A percentile compares a stretch with the other conserved stretches of the same genome.
Conservation (phyloP, 2,888 invertebrate species). For the Smittia aterrima region DNA sequence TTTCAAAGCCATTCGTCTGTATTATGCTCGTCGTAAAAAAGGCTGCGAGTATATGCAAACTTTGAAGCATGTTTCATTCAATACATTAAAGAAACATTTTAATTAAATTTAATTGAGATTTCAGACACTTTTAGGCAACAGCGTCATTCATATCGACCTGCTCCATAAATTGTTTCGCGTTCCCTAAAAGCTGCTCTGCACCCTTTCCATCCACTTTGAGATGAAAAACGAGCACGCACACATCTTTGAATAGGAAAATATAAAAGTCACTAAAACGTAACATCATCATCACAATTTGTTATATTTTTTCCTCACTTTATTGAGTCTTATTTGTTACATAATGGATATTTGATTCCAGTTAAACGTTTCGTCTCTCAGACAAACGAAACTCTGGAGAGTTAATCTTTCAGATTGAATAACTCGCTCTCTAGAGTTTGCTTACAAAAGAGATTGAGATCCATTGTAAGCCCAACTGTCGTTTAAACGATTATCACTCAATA, state of each 20-base stretch:
- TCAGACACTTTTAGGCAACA: conserved; percentile 12
- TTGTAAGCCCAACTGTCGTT: conserved; percentile 18
- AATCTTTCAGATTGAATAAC: background rate
- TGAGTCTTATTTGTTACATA: conserved; percentile 26
- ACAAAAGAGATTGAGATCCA: background rate
- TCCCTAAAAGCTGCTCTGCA: background rate
- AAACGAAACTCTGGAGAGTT: background rate
- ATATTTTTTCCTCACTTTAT: background rate
- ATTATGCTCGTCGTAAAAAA: background rate
- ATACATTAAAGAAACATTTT: conserved; percentile 19
- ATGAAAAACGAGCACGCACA: background rate
- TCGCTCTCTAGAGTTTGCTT: too few relatives aligned
- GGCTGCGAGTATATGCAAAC: background rate
- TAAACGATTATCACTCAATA: conserved; percentile 22
- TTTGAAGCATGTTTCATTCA: background rate
- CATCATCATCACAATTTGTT: conserved; percentile 26
- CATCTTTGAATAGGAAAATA: background rate
- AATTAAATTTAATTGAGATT: conserved; percentile 38
- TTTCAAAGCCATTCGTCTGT: conserved; percentile 8
- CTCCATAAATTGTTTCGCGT: background rate
- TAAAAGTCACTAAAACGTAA: conserved; percentile 22
- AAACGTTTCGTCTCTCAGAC: conserved; percentile 5
- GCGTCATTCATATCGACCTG: conserved; percentile 3
- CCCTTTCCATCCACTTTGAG: background rate
- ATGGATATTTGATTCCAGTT: conserved; percentile 31